phyloP scores from a whole-genome alignment of 2,113 vertebrate species.

The Melanostigma gelatinosum region DNA sequence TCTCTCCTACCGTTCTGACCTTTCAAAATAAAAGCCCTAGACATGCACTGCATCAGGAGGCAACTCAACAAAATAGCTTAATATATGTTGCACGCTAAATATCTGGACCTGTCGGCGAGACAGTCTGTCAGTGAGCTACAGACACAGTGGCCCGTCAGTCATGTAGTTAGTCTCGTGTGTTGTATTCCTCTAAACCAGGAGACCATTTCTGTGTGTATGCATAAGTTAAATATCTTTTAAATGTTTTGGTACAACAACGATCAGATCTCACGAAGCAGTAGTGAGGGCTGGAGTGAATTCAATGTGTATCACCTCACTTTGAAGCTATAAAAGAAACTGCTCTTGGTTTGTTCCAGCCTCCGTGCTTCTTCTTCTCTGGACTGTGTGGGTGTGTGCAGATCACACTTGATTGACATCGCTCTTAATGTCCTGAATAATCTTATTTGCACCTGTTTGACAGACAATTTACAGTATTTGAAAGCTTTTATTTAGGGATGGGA shows the following conservation, averaged over 20 bases:
- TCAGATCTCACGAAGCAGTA: not conserved
- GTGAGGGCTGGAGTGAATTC: not conserved
- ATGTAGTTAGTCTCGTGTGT: not conserved
- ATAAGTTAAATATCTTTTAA: not conserved
- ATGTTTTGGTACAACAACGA: constrained; percentile 10
- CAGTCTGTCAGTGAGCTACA: too few species aligned
- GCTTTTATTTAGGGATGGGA: constrained; percentile 8
- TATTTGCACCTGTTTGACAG: constrained; percentile 3
- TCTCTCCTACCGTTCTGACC: too few species aligned
- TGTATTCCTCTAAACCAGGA: not conserved
- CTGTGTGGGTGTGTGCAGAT: constrained; percentile 54
- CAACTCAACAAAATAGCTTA: not conserved
- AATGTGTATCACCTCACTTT: constrained; percentile 17
- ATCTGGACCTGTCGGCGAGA: too few species aligned
- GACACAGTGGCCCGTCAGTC: too few species aligned
- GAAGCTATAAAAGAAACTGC: constrained; percentile 24
- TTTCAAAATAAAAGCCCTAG: too few species aligned
- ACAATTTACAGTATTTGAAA: constrained; percentile 21
- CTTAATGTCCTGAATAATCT: constrained; percentile 22
- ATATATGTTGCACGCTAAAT: not conserved
- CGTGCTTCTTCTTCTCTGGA: constrained; percentile 41
- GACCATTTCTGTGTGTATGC: not conserved
- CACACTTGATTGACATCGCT: constrained; percentile 46
- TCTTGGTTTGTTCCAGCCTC: constrained; percentile 30
- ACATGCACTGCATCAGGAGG: too few species aligned